Evolutionary conservation across 2,113 vertebrate species (phyloP).

Genomic region (Monarcha castaneiventris): DNA sequence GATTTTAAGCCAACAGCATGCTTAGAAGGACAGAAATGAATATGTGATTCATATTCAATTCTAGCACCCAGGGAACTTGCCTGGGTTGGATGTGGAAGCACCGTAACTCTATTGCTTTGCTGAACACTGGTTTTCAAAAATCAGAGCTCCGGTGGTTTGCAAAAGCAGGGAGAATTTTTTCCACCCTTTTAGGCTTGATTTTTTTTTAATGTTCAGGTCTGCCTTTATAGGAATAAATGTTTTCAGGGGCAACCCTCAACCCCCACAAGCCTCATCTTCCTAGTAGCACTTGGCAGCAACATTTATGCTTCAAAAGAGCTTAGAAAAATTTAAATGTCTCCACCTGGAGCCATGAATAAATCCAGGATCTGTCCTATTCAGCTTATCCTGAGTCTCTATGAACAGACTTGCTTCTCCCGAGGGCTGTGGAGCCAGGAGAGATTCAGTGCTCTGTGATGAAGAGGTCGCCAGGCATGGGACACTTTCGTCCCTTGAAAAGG

Average conservation of each 20-base stretch:
- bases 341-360: background rate
- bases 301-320: rapidly evolving
- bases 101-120: rapidly evolving
- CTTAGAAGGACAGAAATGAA: background rate
- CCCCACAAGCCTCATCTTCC: background rate
- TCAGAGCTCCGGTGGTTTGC: background rate
- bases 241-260: background rate
- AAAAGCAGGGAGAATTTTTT: background rate
- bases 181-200: background rate
- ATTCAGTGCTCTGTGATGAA: background rate
- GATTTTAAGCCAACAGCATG: background rate
- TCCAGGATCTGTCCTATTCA: background rate
- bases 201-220: background rate
- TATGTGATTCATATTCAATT: background rate
- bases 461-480: background rate
- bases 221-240: background rate
- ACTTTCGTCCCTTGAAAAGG: background rate
- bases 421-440: background rate
- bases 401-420: background rate
- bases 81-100: background rate
- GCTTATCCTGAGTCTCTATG: background rate
- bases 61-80: background rate
- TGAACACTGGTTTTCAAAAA: background rate
- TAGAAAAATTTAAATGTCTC: background rate
- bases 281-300: background rate